Percentiles rank a stretch among this genome's conserved stretches.
These are phyloP conservation scores for Pristionchus pacificus DNA, from an alignment of 1,140 invertebrate species.

Conservation along the genomic window DNA sequence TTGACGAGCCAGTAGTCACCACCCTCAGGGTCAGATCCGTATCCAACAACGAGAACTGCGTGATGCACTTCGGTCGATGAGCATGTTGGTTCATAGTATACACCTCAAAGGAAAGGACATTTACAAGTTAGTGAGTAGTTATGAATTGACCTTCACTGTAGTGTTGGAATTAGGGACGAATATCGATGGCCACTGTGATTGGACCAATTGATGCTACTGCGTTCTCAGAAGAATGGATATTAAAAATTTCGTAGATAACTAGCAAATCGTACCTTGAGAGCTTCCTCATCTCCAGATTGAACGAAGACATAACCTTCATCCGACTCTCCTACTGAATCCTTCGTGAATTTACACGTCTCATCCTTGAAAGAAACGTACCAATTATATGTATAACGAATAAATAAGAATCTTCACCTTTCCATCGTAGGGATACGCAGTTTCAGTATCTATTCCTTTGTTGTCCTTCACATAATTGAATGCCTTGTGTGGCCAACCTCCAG, in stretches of 20 bases:
- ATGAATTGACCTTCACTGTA: conserved; percentile 67
- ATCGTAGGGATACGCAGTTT: conserved; percentile 82
- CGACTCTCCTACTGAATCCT: conserved; percentile 71
- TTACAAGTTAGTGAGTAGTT: too few relatives aligned
- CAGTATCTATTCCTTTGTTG: conserved; percentile 85
- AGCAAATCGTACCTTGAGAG: conserved; percentile 63
- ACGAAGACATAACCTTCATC: conserved; percentile 78
- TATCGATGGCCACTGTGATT: conserved; percentile 81
- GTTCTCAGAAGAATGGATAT: conserved; percentile 58
- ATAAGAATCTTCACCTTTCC: conserved; percentile 63
- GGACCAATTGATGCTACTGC: conserved; percentile 85
- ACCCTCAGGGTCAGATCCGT: conserved; percentile 40
- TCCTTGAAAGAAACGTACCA: conserved; percentile 56
- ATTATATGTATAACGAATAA: conserved; percentile 4
- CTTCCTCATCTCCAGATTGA: conserved; percentile 65
- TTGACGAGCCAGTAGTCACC: conserved; percentile 41
- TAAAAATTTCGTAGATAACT: too few relatives aligned
- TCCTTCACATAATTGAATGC: conserved; percentile 78
- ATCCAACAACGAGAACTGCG: conserved; percentile 51
- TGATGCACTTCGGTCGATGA: conserved; percentile 37
- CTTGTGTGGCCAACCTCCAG: conserved; percentile 87
- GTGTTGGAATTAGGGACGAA: conserved; percentile 73
- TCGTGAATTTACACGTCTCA: conserved; percentile 69
- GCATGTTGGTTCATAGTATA: neutral
- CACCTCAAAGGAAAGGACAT: neutral